These are phyloP conservation scores for Meghimatium bilineatum DNA, from an alignment of 2,888 invertebrate species.

Conservation along the genomic window DNA sequence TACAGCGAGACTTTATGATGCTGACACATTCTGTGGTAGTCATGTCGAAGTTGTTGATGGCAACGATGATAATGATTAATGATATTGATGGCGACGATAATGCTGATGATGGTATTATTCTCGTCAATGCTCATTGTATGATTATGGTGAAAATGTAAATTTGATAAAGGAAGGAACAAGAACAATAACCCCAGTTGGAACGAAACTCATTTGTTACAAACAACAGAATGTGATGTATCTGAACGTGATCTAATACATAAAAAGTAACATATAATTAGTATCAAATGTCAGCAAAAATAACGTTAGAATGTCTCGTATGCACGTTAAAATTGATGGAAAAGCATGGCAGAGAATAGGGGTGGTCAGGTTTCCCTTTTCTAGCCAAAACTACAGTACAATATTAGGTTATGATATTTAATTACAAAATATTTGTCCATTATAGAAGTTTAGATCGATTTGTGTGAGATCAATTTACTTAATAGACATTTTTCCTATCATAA, in stretches of 20 bases:
- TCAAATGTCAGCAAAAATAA: not conserved
- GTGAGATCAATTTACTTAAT: too few species aligned
- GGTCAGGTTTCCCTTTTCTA: not conserved
- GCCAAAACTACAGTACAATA: not conserved
- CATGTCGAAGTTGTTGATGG: not conserved
- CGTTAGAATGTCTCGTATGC: not conserved
- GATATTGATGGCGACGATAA: not conserved
- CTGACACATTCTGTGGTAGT: not conserved
- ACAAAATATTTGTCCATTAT: not conserved
- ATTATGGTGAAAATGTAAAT: too few species aligned
- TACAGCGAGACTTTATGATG: too few species aligned
- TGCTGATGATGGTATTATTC: not conserved
- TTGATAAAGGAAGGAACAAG: not conserved
- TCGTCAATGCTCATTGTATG: too few species aligned
- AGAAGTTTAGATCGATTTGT: too few species aligned
- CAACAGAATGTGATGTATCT: too few species aligned
- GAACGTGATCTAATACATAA: not conserved
- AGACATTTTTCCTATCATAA: too few species aligned
- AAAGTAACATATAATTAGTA: not conserved
- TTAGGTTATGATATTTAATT: not conserved
- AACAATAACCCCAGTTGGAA: not conserved
- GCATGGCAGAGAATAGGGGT: not conserved
- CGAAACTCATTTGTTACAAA: too few species aligned
- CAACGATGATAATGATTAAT: not conserved
- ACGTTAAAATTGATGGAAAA: not conserved